A percentile compares a stretch with the other conserved stretches of the same genome.
phyloP scores from a whole-genome alignment of 2,888 invertebrate genomes.

The Trilocha varians region DNA sequence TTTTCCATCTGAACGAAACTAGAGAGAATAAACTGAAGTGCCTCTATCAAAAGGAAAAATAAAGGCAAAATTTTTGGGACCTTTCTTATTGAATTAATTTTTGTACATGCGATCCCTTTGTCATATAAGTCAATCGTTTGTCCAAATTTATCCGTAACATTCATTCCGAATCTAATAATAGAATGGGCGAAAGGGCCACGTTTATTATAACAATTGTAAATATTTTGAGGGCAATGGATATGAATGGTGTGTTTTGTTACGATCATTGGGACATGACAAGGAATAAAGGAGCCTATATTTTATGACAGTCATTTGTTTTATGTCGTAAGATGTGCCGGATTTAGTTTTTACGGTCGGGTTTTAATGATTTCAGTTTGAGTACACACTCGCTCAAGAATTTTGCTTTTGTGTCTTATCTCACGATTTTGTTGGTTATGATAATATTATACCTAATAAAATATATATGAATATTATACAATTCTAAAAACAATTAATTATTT shows the following conservation, averaged over 20 bases:
- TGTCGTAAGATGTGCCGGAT: too few relatives aligned
- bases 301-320: too few relatives aligned
- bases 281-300: conserved; percentile 31
- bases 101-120: conserved; percentile 48
- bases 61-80: conserved; percentile 35
- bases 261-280: conserved; percentile 28
- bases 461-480: too few relatives aligned
- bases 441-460: too few relatives aligned
- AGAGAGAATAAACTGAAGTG: conserved; percentile 15
- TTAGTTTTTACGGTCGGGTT: too few relatives aligned
- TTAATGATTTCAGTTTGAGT: too few relatives aligned
- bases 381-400: too few relatives aligned
- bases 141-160: conserved; percentile 51
- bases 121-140: conserved; percentile 53
- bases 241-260: conserved; percentile 32
- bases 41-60: conserved; percentile 18
- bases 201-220: conserved; percentile 27
- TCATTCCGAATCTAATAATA: conserved; percentile 54
- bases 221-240: conserved; percentile 16
- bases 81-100: conserved; percentile 59
- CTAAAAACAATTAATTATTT: too few relatives aligned
- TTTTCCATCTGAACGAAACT: conserved; percentile 13
- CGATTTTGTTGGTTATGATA: too few relatives aligned
- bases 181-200: conserved; percentile 39
- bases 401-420: too few relatives aligned